These are phyloP conservation scores for Brachycybe producta DNA, from an alignment of 2,888 invertebrate species.

Conservation along the genomic window DNA sequence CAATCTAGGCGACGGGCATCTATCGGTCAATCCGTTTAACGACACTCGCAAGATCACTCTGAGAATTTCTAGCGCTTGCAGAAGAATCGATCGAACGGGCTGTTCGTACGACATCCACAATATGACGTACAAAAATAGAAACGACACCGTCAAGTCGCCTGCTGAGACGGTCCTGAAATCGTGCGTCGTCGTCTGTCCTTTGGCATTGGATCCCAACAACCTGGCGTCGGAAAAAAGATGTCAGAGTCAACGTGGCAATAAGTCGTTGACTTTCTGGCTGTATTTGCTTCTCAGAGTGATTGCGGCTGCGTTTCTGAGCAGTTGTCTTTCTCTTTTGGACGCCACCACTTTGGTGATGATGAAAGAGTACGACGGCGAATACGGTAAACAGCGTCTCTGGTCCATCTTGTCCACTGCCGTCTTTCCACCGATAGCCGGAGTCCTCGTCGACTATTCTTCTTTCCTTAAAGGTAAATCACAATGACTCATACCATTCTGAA, in stretches of 20 bases:
- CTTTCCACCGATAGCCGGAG: conserved; percentile 28
- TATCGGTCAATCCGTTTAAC: not conserved
- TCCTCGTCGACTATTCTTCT: conserved; percentile 23
- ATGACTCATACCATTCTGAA: not conserved
- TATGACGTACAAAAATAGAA: no score
- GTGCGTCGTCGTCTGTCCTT: not conserved
- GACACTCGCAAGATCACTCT: not conserved
- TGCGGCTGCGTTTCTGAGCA: conserved; percentile 66
- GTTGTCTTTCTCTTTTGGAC: conserved; percentile 78
- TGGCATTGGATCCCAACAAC: not conserved
- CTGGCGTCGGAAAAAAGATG: not conserved
- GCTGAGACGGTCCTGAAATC: not conserved
- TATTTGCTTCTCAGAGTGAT: conserved; percentile 67
- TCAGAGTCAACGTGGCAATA: not conserved
- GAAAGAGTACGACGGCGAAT: conserved; percentile 50
- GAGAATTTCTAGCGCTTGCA: conserved; percentile 1
- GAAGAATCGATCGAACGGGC: conserved; percentile 1
- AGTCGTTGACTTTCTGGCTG: conserved; percentile 54
- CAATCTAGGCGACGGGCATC: not conserved
- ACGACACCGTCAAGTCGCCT: not conserved
- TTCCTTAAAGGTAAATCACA: conserved; percentile 16
- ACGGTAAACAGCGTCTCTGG: conserved; percentile 34
- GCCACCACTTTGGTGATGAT: conserved; percentile 75
- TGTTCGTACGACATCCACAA: conserved; percentile 8
- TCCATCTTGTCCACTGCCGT: conserved; percentile 35